Base-by-base conservation (phyloP, 2,888 invertebrate species). In the Flexamia atlantica region DNA sequence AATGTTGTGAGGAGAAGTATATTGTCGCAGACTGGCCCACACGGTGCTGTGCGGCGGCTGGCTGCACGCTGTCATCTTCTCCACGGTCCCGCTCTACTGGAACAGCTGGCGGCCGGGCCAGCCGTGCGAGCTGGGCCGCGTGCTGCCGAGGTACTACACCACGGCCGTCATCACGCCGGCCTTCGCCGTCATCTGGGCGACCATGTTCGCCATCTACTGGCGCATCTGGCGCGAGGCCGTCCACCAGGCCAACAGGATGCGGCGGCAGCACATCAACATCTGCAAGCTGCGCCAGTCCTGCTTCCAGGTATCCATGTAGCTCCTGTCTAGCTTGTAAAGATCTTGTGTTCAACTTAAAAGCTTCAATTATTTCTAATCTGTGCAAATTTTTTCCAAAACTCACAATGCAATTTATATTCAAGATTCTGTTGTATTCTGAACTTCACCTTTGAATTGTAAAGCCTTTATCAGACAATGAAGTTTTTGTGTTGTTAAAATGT, bases 171-270 rank as follows among this genome's bases (percentile, higher is more conserved):
- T 96, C 86, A 94, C 94, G 68, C 96, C 96, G 0, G 93, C 94
- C 90, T 95, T 96, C 89, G 92, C 93, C 0, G 90, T 95, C 57
- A 93, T 95, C 85, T 96, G 96, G 95, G 89, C 94, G 87, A 93
- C 93, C 87, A 95, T 96, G 94, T 91, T 95, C 87, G 89, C 95
- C 74, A 91, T 96, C 84, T 96, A 96, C 90, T 93, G 94, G 92
- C 92, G 95, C 88, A 96, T 96, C 88, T 95, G 95, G 94, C 92
- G 93, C 42, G 96, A 95, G 89, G 96, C 96, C 0, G 84, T 86
- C 0, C 25, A 84, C 1, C 87, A 87, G 74, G 92, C 93, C 4
- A 94, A 93, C 87, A 95, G 96, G 89, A 94, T 94, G 25, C 92
- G 93, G 86, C 92, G 95, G 85, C 91, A 57, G 20, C 74, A 76